phyloP scores from a whole-genome alignment of 2,888 invertebrate species.

The Crematogaster levior region DNA sequence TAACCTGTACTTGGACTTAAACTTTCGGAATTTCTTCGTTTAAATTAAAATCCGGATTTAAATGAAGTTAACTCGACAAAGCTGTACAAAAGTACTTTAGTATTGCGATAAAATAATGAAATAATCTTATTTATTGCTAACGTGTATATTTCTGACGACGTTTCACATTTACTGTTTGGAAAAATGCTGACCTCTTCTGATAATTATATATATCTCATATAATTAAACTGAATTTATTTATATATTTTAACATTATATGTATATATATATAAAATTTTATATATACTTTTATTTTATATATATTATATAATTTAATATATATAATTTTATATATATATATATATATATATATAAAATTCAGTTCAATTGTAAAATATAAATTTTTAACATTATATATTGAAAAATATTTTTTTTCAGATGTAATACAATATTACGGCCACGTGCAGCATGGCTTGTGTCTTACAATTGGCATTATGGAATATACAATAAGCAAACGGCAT shows the following conservation, averaged over 20 bases:
- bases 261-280: background rate
- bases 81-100: background rate
- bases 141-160: background rate
- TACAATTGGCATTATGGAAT: conserved; percentile 88
- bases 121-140: background rate
- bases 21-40: background rate
- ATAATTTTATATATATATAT: background rate
- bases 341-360: background rate
- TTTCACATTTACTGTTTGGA: background rate
- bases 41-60: background rate
- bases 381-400: background rate
- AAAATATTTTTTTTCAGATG: conserved; percentile 72
- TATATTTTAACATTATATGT: too few relatives aligned
- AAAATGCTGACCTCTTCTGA: background rate
- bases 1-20: background rate
- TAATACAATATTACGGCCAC: conserved; percentile 81
- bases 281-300: background rate
- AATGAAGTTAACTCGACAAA: background rate
- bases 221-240: too few relatives aligned
- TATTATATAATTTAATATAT: background rate
- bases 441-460: conserved; percentile 85
- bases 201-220: background rate
- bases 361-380: too few relatives aligned
- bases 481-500: conserved; percentile 86
- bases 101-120: background rate